Evolutionary conservation across 37 sponge, comb jelly and placozoan species (phyloP), one percentile per base, ranked within the genome.

Genomic region (Ianthella basta): DNA sequence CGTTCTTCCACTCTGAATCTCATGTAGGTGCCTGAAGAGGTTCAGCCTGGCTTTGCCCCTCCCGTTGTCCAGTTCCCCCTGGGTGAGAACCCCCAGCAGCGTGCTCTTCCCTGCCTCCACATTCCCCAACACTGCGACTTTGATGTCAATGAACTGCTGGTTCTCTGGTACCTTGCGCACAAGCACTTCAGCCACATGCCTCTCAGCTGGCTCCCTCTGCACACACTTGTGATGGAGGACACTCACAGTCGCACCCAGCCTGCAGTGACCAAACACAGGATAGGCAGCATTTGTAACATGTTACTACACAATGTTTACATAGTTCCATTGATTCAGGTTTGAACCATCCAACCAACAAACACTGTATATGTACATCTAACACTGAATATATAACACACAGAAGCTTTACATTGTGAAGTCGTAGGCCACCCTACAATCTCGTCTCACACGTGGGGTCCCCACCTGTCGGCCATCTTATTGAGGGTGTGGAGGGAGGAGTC

Each of bases 11-110:
- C 91, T 92, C 87, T 96, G 94, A 54, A 99, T 96, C 90, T 99
- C 99, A 69, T 99, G 99, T 8, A 96, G 72, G 59, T 99, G 99
- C 21, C 97, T 86, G 82, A 99, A 96, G 23, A 99, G 84, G 89
- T 99, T 97, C 54, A 99, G 84, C 36, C 99, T 61, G 50, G 99
- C 96, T 68, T 75, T 92, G 25, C 99, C 99, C 55, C 94, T 59
- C 15, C 99, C 99, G 68, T 99, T 99, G 83, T 99, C 99, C 87
- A 96, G 86, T 81, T 99, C 97, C 30, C 97, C 97, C 66, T 95
- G 95, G 0, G 97, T 99, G 64, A 99, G 91, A 4, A 99, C 99
- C 4, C 99, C 99, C 78, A 96, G 72, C 30, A 99, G 89, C 0
- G 99, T 97, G 68, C 96, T 95, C 88, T 99, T 99, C 8, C 99